Base-by-base conservation (phyloP, 2,888 invertebrate species). In the Acheta domesticus region DNA sequence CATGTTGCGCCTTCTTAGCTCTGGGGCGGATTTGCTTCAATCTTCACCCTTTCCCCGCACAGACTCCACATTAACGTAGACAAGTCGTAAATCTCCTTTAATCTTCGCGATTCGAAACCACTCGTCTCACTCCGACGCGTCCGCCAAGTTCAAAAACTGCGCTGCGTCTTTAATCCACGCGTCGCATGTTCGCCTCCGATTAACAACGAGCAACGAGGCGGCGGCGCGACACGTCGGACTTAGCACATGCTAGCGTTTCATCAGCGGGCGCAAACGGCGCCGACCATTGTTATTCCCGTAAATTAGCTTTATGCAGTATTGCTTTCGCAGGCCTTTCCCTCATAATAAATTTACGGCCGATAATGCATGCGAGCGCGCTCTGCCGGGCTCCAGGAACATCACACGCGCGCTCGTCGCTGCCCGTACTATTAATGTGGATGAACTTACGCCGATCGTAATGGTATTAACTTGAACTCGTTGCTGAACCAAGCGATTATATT, bases 291-390 rank as follows among this genome's bases (percentile, higher is more conserved):
- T 62, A 62, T 62, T 62, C 62, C 62, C 62, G 62, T 62, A 62
- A 62, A 62, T 62, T 62, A 62, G n/a, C 62, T 62, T 62, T 62
- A n/a, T 62, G n/a, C 62, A 62, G 62, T n/a, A 62, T 62, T 62
- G 62, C 62, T 62, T 62, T 62, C 62, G n/a, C 5, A 12, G 62
- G 62, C 62, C 62, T 62, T 62, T 62, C 62, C 62, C 62, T 62
- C 62, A 62, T 62, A 62, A 62, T 62, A 62, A 62, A 62, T 62
- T 62, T 62, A 62, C 62, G 62, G 62, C n/a, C 62, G 62, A 62
- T 62, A 62, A 62, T 62, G n/a, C 62, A 62, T 62, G 62, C 62
- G 14, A 62, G 62, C n/a, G 11, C 36, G 8, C 36, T 36, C 36
- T 62, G 62, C 1, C 62, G 5, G 4, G 14, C 62, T 19, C 16